phyloP scores from a whole-genome alignment of 2,797 vertebrate species.

The Melanotaenia boesemani region DNA sequence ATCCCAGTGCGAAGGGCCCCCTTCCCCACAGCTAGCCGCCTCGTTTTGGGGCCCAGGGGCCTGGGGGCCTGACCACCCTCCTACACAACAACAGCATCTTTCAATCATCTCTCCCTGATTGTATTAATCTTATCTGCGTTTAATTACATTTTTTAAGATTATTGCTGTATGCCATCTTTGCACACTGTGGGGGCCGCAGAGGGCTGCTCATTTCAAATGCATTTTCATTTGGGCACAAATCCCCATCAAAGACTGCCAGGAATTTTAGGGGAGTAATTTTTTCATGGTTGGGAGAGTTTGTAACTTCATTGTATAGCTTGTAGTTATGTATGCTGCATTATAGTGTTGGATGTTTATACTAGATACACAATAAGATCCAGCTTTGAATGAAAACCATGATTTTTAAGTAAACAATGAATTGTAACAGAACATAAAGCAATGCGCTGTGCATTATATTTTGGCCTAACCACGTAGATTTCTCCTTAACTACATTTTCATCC shows the following conservation, averaged over 20 bases:
- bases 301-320: conserved; percentile 66
- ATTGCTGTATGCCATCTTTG: conserved; percentile 86
- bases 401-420: neutral
- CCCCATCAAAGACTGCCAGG: conserved; percentile 78
- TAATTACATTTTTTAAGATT: conserved; percentile 90
- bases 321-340: conserved; percentile 42
- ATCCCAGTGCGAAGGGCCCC: conserved; percentile 82
- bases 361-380: neutral
- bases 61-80: conserved; percentile 79
- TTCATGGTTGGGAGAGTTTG: conserved; percentile 66
- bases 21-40: conserved; percentile 76
- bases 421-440: neutral
- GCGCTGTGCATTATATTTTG: neutral
- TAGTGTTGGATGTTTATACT: conserved; percentile 8
- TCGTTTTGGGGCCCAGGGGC: conserved; percentile 75
- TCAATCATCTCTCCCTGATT: conserved; percentile 86
- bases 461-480: neutral
- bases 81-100: conserved; percentile 85
- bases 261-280: conserved; percentile 68
- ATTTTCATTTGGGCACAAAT: conserved; percentile 84
- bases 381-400: neutral
- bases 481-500: neutral
- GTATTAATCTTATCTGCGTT: conserved; percentile 87
- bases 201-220: conserved; percentile 83
- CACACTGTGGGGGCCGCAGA: conserved; percentile 83